Base-by-base conservation (phyloP, 2,888 invertebrate species). In the Dione juno region DNA sequence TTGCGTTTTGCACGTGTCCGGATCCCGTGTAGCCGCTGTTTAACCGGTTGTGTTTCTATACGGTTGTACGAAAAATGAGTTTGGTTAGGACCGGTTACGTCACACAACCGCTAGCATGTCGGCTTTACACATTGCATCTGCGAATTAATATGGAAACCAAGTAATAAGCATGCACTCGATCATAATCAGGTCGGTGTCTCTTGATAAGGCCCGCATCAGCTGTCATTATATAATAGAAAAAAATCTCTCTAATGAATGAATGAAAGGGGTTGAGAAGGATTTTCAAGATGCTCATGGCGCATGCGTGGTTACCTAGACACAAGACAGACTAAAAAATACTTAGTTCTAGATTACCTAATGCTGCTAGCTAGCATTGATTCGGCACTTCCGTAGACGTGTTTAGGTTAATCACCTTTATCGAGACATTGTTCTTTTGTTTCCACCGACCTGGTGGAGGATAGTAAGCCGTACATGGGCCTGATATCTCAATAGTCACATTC, bases 81-180 rank as follows among this genome's bases (percentile, higher is more conserved):
- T 68, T 70, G 66, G 63, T 53, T 64, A 66, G 40, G 63, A 71
- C 66, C 66, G 66, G 74, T 76, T 75, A 76, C 76, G 76, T 76
- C 74, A 75, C 74, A 74, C 54, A 66, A 68, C 66, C 50, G 53
- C 59, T 37, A 66, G 61, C 45, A 63, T 19, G 43, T 65, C 9
- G 41, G 19, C 19, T 41, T 35, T 53, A 16, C 28, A 35, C n/a
- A 50, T 41, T 59, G 43, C 52, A 52, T n/a, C 21, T 43, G 59
- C 28, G 0, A n/a, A n/a, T 61, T 45, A n/a, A 28, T 43, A 41
- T 14, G 0, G 35, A 54, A 54, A 54, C 6, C 19, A 1, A 50
- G 0, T 21, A 14, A 10, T n/a, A 7, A 10, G n/a, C 6, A 37
- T 10, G n/a, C 37, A 54, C n/a, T 37, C n/a, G n/a, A 37, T 13